Percentiles rank a stretch among this genome's conserved stretches.
phyloP scores from a whole-genome alignment of 2,113 vertebrate genomes.

The Chiloscyllium plagiosum region DNA sequence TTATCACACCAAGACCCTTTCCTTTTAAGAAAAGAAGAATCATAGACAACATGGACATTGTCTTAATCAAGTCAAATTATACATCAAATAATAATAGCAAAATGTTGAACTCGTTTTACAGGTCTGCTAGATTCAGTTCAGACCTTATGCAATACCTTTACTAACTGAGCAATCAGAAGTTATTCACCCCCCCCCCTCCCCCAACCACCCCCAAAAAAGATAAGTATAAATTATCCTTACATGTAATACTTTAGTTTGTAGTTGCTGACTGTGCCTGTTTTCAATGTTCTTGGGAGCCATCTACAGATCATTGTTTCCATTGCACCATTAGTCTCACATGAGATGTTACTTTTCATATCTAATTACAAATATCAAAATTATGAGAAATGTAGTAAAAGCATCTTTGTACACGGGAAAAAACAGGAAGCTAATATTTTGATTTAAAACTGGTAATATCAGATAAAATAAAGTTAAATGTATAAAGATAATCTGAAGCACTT shows the following conservation, averaged over 20 bases:
- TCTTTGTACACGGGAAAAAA: slow-evolving; percentile 26
- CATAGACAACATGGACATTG: slow-evolving; percentile 34
- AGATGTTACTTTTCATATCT: slow-evolving; percentile 69
- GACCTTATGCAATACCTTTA: not conserved
- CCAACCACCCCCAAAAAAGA: not conserved
- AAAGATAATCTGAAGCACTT: not conserved
- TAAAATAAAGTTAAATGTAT: not conserved
- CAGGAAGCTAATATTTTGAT: not conserved
- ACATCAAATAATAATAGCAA: not conserved
- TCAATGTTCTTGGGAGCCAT: slow-evolving; percentile 60
- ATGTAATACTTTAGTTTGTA: slow-evolving; percentile 59
- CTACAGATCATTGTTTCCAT: slow-evolving; percentile 76
- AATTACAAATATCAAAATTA: slow-evolving; percentile 26
- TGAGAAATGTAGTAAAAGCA: not conserved
- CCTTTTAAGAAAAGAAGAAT: slow-evolving; percentile 46
- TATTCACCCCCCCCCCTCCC: not conserved
- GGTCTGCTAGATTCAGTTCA: not conserved
- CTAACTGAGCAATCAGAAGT: not conserved
- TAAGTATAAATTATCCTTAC: not conserved
- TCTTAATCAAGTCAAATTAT: not conserved
- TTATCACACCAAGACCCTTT: slow-evolving; percentile 63
- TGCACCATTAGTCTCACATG: slow-evolving; percentile 74
- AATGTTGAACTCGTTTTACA: not conserved
- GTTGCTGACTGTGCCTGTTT: slow-evolving; percentile 48
- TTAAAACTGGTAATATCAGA: not conserved